Conservation (phyloP, 53 echinoderm and acorn worm species). For the Paelopatides confundens region DNA sequence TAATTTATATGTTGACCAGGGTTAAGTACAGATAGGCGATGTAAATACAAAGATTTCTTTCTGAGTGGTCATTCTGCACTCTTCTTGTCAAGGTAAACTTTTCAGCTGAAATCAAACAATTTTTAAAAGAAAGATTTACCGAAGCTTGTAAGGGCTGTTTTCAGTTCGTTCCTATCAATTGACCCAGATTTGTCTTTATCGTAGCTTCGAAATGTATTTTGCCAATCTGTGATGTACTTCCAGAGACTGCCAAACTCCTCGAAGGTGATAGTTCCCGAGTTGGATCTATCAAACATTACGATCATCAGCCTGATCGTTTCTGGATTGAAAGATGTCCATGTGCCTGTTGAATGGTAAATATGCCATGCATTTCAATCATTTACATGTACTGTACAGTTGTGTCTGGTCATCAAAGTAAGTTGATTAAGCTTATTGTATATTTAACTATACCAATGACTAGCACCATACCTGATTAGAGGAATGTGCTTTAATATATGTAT, state of each 20-base stretch:
- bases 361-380: too few relatives aligned
- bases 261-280: conserved; percentile 89
- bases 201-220: conserved; percentile 85
- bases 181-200: conserved; percentile 95
- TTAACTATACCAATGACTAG: too few relatives aligned
- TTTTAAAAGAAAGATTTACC: conserved; percentile 59
- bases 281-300: conserved; percentile 95
- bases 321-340: conserved; percentile 97
- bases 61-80: too few relatives aligned
- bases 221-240: conserved; percentile 99
- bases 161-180: conserved; percentile 93
- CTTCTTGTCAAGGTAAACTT: too few relatives aligned
- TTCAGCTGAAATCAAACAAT: neutral
- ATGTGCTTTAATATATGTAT: too few relatives aligned
- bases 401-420: too few relatives aligned
- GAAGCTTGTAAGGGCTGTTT: conserved; percentile 88
- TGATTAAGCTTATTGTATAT: too few relatives aligned
- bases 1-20: too few relatives aligned
- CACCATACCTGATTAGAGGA: too few relatives aligned
- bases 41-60: too few relatives aligned
- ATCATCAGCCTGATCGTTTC: conserved; percentile 99
- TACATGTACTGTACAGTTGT: too few relatives aligned
- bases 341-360: conserved; percentile 69
- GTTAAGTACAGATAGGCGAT: too few relatives aligned
- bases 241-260: conserved; percentile 97